Percentiles rank a stretch among this genome's conserved stretches.
Conservation (phyloP, 1,140 invertebrate species). For the Microplitis mediator region DNA sequence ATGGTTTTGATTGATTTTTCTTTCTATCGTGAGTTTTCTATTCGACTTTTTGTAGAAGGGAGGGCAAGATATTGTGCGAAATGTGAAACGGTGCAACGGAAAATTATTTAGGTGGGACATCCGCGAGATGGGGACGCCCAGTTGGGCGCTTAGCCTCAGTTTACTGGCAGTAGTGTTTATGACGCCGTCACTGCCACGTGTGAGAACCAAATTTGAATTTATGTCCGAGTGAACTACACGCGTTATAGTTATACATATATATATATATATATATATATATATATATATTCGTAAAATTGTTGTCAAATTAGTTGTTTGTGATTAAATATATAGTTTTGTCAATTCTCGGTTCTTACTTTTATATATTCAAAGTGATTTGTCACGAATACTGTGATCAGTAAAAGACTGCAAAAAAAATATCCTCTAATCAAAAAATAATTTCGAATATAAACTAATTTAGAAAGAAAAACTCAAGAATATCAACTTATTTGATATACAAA, state of each 20-base stretch:
- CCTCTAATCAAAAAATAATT: no score
- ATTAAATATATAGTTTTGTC: no score
- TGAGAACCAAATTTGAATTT: slow-evolving; percentile 29
- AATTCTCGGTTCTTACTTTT: no score
- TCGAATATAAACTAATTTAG: background rate
- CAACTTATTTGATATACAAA: background rate
- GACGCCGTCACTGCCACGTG: slow-evolving; percentile 27
- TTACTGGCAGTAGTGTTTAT: slow-evolving; percentile 22
- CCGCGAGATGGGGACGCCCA: slow-evolving; percentile 29
- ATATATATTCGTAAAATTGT: background rate
- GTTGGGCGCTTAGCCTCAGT: slow-evolving; percentile 11
- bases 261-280: slow-evolving; percentile 7
- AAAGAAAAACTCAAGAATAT: background rate
- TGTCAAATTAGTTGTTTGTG: background rate
- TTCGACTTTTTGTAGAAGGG: background rate
- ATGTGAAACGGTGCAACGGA: background rate
- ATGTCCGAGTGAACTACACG: background rate
- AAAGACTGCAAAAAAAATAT: no score
- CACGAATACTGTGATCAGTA: no score
- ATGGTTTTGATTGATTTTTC: background rate
- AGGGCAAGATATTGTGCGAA: background rate
- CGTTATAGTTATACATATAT: background rate
- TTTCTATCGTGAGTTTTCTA: background rate
- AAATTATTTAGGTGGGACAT: slow-evolving; percentile 19
- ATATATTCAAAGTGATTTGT: no score